Conservation (phyloP, 2,113 vertebrate genomes). For the Lota lota region DNA sequence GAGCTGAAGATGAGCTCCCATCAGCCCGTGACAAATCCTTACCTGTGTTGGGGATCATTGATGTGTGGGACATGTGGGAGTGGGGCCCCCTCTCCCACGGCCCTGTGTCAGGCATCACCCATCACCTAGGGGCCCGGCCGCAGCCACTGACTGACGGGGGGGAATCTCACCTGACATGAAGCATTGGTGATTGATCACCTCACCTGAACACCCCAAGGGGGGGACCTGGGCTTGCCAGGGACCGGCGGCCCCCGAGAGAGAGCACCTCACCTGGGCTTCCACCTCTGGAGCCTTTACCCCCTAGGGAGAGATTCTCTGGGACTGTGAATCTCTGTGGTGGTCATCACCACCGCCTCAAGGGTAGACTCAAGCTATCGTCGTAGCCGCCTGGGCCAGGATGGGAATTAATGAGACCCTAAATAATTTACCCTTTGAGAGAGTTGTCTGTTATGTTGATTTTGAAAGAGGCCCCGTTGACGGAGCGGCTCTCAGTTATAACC, state of each 20-base stretch:
- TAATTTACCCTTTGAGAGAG: slow-evolving; percentile 56
- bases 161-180: slow-evolving; percentile 66
- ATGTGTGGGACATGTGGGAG: slow-evolving; percentile 64
- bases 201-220: slow-evolving; percentile 67
- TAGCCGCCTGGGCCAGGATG: not conserved
- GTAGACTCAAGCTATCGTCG: slow-evolving; percentile 9
- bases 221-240: slow-evolving; percentile 37
- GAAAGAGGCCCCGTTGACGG: slow-evolving; percentile 38
- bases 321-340: slow-evolving; percentile 47
- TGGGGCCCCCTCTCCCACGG: slow-evolving; percentile 59
- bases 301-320: slow-evolving; percentile 43
- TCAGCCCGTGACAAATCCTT: slow-evolving; percentile 65
- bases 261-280: slow-evolving; percentile 47
- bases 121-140: slow-evolving; percentile 61
- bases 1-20: slow-evolving; percentile 65
- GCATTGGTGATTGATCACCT: slow-evolving; percentile 63
- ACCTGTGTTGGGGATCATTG: slow-evolving; percentile 68
- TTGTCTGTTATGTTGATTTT: slow-evolving; percentile 52
- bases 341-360: slow-evolving; percentile 33
- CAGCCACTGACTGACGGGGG: slow-evolving; percentile 59
- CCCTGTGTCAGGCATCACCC: slow-evolving; percentile 44
- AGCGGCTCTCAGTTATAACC: slow-evolving; percentile 47
- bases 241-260: slow-evolving; percentile 26
- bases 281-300: slow-evolving; percentile 26
- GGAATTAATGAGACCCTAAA: slow-evolving; percentile 61